Base-by-base conservation (phyloP, 2,113 vertebrate species). In the Plecotus auritus region DNA sequence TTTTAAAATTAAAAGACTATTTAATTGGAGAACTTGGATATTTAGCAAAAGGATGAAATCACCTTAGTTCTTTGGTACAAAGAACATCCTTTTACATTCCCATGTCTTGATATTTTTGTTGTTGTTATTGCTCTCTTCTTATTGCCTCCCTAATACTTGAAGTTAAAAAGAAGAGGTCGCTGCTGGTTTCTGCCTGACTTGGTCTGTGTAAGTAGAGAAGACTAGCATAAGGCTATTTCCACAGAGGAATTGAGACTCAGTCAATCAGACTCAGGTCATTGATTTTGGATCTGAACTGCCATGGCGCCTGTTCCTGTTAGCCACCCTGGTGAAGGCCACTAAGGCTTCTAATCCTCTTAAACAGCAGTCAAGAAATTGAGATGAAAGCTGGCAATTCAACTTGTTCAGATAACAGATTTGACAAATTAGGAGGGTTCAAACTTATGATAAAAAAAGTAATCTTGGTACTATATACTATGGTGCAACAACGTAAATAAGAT, bases 321-420 rank as follows among this genome's bases (percentile, higher is more conserved):
- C 98, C 97, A 95, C 96, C 95, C 97, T 97, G 67, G 0, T 92
- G 97, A 96, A 98, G 96, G 97, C 49, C 77, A 93, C 95, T 96
- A 95, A 96, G 96, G 97, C 97, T 93, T 85, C 96, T 99, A 98
- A 99, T 98, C 97, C 98, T 98, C 97, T 98, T 98, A 98, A 98
- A 96, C 96, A 97, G 97, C 98, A 98, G 98, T 96, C 96, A 97
- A 98, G 97, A 97, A 95, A 98, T 97, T 92, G 95, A 98, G 98
- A 98, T 98, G 98, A 98, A 98, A 98, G 97, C 97, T 96, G 90
- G 51, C 94, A 97, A 98, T 98, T 98, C 98, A 97, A 96, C 96
- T 97, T 96, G 94, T 96, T 98, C 93, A 26, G 97, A 97, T 97
- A 98, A 97, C 95, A 83, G 96, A 96, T 97, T 97, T 98, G 97